Base-by-base conservation (phyloP, 2,888 invertebrate species). In the Troides aeacus region DNA sequence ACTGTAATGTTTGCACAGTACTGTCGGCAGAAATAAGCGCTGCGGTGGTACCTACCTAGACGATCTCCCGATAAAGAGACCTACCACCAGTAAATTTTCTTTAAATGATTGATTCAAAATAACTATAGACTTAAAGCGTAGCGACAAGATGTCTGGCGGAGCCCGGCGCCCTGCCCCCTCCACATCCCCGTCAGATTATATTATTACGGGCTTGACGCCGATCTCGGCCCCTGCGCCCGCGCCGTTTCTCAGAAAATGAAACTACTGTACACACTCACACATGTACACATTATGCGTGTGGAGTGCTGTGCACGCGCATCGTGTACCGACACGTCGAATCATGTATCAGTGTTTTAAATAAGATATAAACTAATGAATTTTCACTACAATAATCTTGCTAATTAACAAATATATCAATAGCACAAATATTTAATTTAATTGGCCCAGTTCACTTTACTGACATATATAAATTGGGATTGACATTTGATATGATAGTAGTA, bases 141-240 rank as follows among this genome's bases (percentile, higher is more conserved):
- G 90, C 91, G 92, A 90, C 92, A 88, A 89, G 85, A 91, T 91
- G 92, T 92, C 92, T 92, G 89, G 90, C 86, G 81, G 82, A 85
- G 84, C 84, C 75, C 75, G 73, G 71, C 71, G 68, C 72, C 72
- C 75, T 70, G 75, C 72, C 70, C 70, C 46, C 74, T 71, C 69
- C 75, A 17, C 63, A 56, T 68, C 63, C 71, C 70, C 72, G 72
- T 71, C 69, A 71, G 72, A 71, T 74, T 74, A 73, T 85, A 82
- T 83, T 84, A 87, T 82, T 84, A 87, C 82, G 84, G 81, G 83
- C 84, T 81, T 85, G 84, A 84, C 83, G 81, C 82, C 81, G 75
- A 75, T 76, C 75, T 68, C 66, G 72, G 75, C 74, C 73, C 69
- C 77, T 67, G 72, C 75, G 74, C 77, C 76, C 76, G 77, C 74